Evolutionary conservation across 2,888 invertebrate genomes (phyloP), one percentile per base, ranked within the genome.

Genomic region (Zonitis immaculata): DNA sequence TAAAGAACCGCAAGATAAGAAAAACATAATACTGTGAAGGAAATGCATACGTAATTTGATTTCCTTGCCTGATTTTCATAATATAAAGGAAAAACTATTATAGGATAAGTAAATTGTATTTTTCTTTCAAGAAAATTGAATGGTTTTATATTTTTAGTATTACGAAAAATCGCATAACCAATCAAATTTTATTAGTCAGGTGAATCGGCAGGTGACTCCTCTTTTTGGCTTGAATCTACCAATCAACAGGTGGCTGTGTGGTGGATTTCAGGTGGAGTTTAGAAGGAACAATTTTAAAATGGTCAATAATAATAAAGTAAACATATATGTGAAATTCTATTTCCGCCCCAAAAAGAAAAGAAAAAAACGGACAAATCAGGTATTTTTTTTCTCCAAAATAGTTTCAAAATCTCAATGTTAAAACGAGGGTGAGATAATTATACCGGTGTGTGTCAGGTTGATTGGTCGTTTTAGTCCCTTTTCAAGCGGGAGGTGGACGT

Each of bases 41-140:
- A 70, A 71, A 70, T 70, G 73, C 73, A 73, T 73, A 72, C 72
- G 72, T 73, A 73, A 73, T 73, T 73, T 72, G 71, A 73, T 73
- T 72, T 72, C 71, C 71, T 61, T 44, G 51, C 53, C 50, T 65
- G 64, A 64, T 62, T 58, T 57, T 55, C 61, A 54, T 46, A 50
- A 53, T 52, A 50, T 55, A 49, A 30, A 32, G 22, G 27, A 42
- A n/a, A 14, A 43, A 20, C n/a, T n/a, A n/a, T n/a, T n/a, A n/a
- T n/a, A n/a, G n/a, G n/a, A n/a, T n/a, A n/a, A n/a, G n/a, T n/a
- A n/a, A n/a, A n/a, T n/a, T n/a, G n/a, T n/a, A n/a, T n/a, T n/a
- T n/a, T n/a, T n/a, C n/a, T n/a, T n/a, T n/a, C n/a, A n/a, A n/a
- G n/a, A n/a, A n/a, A n/a, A n/a, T n/a, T n/a, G n/a, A n/a, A n/a